Conservation (phyloP, 2,797 vertebrate genomes). For the Huso huso region DNA sequence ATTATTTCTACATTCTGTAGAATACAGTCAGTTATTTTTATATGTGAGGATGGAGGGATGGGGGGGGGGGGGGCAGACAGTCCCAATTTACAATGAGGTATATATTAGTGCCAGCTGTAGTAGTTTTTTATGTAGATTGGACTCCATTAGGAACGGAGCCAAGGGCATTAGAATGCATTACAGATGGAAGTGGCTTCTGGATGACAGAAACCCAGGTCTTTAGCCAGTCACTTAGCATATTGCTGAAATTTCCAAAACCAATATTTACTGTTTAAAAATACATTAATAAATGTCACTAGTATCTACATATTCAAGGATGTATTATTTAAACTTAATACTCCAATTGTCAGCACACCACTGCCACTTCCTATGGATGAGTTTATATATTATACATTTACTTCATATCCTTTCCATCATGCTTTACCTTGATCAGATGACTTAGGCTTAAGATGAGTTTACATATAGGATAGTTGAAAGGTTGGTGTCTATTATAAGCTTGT, state of each 20-base stretch:
- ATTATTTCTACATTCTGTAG: conserved; percentile 36
- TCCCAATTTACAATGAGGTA: too few species aligned
- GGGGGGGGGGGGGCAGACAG: too few species aligned
- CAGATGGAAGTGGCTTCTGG: conserved; percentile 72
- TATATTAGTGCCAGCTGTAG: conserved; percentile 15
- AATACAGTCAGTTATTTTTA: conserved; percentile 11
- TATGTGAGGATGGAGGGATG: too few species aligned
- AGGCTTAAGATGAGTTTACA: too few species aligned
- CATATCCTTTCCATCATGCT: too few species aligned
- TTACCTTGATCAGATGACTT: too few species aligned
- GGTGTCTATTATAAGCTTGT: too few species aligned
- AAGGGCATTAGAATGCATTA: conserved; percentile 55
- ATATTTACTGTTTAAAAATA: conserved; percentile 32
- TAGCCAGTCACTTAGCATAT: conserved; percentile 35
- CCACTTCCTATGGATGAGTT: too few species aligned
- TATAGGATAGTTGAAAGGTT: too few species aligned
- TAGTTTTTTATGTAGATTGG: conserved; percentile 45
- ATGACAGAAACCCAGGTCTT: conserved; percentile 55
- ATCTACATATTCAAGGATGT: conserved; percentile 42
- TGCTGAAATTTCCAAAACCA: too few species aligned
- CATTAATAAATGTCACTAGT: conserved; percentile 32
- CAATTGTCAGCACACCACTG: conserved; percentile 29
- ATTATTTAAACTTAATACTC: conserved; percentile 60
- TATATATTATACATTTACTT: too few species aligned
- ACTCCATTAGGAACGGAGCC: conserved; percentile 50